phyloP scores from a whole-genome alignment of 2,797 vertebrate genomes.

The Helarctos malayanus region DNA sequence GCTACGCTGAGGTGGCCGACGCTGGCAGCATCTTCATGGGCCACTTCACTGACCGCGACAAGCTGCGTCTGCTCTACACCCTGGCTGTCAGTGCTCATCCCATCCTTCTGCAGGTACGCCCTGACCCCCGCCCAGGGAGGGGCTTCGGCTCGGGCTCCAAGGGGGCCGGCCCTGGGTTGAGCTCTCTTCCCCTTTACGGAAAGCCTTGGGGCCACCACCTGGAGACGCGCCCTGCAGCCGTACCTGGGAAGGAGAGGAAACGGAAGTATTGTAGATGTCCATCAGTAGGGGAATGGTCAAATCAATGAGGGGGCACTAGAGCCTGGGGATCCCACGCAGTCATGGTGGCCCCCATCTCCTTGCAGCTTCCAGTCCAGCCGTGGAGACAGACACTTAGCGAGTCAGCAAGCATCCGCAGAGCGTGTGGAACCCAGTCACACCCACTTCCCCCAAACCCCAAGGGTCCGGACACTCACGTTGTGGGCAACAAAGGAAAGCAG shows the following conservation, averaged over 20 bases:
- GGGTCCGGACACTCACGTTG: not conserved
- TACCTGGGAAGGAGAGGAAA: not conserved
- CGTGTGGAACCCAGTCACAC: not conserved
- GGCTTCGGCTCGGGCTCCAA: not conserved
- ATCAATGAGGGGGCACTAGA: not conserved
- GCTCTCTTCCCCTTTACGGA: not conserved
- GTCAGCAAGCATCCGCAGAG: not conserved
- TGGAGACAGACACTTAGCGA: not conserved
- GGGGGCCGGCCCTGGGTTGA: not conserved
- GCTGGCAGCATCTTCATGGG: conserved; percentile 94
- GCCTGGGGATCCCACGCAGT: not conserved
- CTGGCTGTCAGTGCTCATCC: conserved; percentile 92
- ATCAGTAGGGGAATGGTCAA: not conserved
- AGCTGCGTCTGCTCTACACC: conserved; percentile 92
- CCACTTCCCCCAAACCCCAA: not conserved
- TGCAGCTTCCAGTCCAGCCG: not conserved
- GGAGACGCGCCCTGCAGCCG: not conserved
- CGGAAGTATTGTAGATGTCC: conserved; percentile 6
- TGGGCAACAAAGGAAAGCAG: not conserved
- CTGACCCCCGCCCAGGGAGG: not conserved
- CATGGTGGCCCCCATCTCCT: not conserved
- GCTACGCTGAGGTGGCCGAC: conserved; percentile 92
- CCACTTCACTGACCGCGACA: conserved; percentile 91
- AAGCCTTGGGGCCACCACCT: not conserved
- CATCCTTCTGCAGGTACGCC: conserved; percentile 91